Evolutionary conservation across 2,797 vertebrate species (phyloP).

Genomic region (Amazona ochrocephala): DNA sequence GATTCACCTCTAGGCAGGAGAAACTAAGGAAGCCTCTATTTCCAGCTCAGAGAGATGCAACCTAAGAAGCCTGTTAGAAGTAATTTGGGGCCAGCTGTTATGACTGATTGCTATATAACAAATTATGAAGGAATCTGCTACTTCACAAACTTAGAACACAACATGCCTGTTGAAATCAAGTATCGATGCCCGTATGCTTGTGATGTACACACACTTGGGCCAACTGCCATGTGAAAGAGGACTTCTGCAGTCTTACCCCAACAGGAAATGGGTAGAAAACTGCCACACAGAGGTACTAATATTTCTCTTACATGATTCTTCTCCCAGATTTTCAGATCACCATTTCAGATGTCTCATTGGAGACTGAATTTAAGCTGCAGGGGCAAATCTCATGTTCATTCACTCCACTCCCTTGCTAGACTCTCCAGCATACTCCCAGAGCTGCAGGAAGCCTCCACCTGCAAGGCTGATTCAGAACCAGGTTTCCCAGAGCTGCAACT

Average conservation of each 20-base stretch:
- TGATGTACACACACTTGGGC: neutral
- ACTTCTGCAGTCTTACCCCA: neutral
- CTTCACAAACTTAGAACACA: no score
- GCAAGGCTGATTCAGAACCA: neutral
- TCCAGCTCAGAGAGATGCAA: no score
- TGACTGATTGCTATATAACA: no score
- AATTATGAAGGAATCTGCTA: no score
- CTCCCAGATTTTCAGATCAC: neutral
- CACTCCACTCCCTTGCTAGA: neutral
- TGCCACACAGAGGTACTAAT: neutral
- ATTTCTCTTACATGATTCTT: neutral
- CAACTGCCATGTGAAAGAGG: neutral
- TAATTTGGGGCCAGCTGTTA: no score
- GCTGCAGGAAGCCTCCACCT: neutral
- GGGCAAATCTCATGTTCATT: neutral
- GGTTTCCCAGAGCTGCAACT: neutral
- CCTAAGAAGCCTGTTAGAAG: no score
- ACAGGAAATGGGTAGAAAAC: neutral
- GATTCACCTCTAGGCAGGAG: no score
- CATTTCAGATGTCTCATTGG: neutral
- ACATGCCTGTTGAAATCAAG: neutral
- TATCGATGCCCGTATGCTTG: fast-evolving
- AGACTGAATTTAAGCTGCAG: neutral
- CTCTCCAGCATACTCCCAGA: neutral
- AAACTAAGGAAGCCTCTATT: no score